Percentiles rank a stretch among this genome's conserved stretches.
Evolutionary conservation across 1,140 invertebrate species (phyloP).

Genomic region (Brachionus sp.): DNA sequence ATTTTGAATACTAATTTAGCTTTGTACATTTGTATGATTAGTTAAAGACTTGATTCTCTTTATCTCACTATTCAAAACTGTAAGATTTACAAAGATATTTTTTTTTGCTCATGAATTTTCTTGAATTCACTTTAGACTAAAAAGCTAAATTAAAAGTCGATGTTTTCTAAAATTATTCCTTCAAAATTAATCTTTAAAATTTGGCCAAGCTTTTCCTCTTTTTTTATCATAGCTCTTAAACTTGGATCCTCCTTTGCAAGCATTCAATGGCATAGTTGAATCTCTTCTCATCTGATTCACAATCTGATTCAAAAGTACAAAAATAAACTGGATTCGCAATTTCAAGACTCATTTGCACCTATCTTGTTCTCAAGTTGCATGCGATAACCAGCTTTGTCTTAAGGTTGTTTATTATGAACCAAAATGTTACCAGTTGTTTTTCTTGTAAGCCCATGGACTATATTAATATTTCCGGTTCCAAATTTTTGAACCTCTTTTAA

Average conservation of each 20-base stretch:
- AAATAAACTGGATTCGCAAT: conserved; percentile 92
- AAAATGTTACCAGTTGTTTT: conserved; percentile 75
- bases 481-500: conserved; percentile 70
- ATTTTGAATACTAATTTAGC: too few species aligned
- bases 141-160: too few species aligned
- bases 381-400: conserved; percentile 47
- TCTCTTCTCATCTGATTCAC: conserved; percentile 68
- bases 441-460: conserved; percentile 74
- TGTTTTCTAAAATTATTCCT: too few species aligned
- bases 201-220: conserved; percentile 71
- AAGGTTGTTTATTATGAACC: conserved; percentile 48
- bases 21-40: too few species aligned
- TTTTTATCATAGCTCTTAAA: conserved; percentile 70
- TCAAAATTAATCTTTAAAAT: too few species aligned
- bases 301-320: conserved; percentile 89
- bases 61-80: too few species aligned
- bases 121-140: too few species aligned
- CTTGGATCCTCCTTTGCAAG: conserved; percentile 90
- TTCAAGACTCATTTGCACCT: conserved; percentile 65
- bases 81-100: too few species aligned
- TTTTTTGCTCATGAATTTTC: too few species aligned
- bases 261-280: conserved; percentile 80
- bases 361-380: conserved; percentile 44
- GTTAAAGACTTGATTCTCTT: too few species aligned
- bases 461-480: conserved; percentile 78